Conservation (phyloP, 2,888 invertebrate genomes). For the Cantharis rufa region DNA sequence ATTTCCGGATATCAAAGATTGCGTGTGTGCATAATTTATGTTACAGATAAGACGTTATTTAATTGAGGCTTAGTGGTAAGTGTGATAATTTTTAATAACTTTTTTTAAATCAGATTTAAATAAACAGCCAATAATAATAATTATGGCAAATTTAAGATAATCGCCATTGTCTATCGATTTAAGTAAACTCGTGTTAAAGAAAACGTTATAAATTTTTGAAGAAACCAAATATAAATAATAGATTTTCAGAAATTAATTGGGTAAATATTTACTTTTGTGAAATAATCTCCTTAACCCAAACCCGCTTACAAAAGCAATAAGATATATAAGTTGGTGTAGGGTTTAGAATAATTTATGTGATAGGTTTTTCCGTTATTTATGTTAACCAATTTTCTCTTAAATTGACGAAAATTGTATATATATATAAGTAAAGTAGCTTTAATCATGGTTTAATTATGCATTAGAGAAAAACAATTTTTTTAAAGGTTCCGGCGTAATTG, state of each 20-base stretch:
- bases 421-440: background rate
- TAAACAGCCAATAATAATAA: background rate
- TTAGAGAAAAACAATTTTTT: background rate
- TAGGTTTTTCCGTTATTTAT: background rate
- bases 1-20: slow-evolving; percentile 23
- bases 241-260: background rate
- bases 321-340: background rate
- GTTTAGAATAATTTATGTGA: background rate
- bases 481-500: background rate
- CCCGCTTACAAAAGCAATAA: background rate
- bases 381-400: background rate
- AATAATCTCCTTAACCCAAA: background rate
- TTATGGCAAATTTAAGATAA: background rate
- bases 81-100: slow-evolving; percentile 9
- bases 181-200: background rate
- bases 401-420: background rate
- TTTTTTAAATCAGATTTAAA: background rate
- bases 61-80: slow-evolving; percentile 15
- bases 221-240: background rate
- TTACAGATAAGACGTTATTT: slow-evolving; percentile 17
- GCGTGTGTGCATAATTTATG: slow-evolving; percentile 25
- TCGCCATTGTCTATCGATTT: background rate
- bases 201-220: background rate
- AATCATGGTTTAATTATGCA: background rate
- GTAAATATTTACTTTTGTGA: background rate